These are phyloP conservation scores for Pogonocherus hispidulus DNA, from an alignment of 2,888 invertebrate genomes.

Conservation along the genomic window DNA sequence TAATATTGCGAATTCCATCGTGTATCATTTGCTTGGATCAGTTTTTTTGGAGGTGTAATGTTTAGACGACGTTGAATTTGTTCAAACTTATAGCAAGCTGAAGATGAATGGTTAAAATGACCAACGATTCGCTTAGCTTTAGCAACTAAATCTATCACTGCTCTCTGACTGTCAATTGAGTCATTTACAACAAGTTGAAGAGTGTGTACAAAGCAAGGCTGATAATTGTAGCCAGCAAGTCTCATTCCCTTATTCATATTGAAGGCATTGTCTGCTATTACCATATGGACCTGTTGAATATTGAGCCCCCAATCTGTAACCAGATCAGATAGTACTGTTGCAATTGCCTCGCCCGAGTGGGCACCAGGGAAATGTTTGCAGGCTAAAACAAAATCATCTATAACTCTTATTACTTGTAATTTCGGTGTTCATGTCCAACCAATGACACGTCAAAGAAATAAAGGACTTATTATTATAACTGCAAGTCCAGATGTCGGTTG, in stretches of 20 bases:
- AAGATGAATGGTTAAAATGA: constrained; percentile 2
- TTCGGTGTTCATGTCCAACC: not conserved
- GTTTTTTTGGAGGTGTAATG: not conserved
- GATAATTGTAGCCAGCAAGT: not conserved
- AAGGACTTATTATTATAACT: constrained; percentile 16
- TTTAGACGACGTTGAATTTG: constrained; percentile 5
- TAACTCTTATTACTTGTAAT: not conserved
- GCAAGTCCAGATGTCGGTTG: constrained; percentile 14
- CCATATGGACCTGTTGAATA: not conserved
- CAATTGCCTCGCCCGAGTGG: not conserved
- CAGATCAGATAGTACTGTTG: not conserved
- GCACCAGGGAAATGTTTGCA: not conserved
- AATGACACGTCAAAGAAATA: constrained; percentile 14
- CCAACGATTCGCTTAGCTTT: not conserved
- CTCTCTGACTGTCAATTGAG: not conserved
- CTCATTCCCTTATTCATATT: not conserved
- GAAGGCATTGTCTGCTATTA: not conserved
- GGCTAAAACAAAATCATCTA: not conserved
- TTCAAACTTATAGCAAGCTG: not conserved
- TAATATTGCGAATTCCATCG: constrained; percentile 10
- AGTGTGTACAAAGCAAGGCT: constrained; percentile 7
- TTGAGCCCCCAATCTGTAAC: not conserved
- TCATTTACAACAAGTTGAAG: not conserved
- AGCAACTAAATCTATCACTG: not conserved
- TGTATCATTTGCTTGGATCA: constrained; percentile 8